Percentiles rank a stretch among this genome's conserved stretches.
Conservation (phyloP, 2,797 vertebrate species). For the Pterois miles region DNA sequence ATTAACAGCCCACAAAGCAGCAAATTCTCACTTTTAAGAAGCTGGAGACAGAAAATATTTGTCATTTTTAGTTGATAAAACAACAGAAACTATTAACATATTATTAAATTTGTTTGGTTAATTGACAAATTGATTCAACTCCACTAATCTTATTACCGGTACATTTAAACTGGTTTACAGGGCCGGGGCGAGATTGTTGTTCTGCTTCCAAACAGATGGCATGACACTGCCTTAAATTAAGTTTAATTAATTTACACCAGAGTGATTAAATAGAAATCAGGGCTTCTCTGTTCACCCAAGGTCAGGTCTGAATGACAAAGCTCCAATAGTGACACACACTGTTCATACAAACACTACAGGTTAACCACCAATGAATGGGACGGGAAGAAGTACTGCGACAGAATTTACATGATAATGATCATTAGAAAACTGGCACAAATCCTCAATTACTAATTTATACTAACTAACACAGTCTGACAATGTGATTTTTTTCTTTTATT, state of each 20-base stretch:
- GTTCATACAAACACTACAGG: neutral
- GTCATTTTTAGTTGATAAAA: neutral
- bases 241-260: neutral
- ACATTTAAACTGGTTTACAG: neutral
- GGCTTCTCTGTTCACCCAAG: neutral
- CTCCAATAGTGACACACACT: neutral
- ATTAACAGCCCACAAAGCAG: neutral
- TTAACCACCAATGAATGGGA: neutral
- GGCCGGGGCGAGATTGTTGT: neutral
- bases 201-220: neutral
- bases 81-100: neutral
- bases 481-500: neutral
- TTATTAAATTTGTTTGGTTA: no score
- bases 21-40: neutral
- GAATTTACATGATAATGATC: neutral
- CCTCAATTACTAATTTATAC: neutral
- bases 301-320: neutral
- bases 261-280: neutral
- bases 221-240: neutral
- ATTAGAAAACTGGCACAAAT: neutral
- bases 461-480: neutral
- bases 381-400: neutral
- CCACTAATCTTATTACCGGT: neutral
- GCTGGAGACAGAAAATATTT: neutral
- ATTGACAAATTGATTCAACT: neutral